Base-by-base conservation (phyloP, 2,888 invertebrate species). In the Dioctria rufipes region DNA sequence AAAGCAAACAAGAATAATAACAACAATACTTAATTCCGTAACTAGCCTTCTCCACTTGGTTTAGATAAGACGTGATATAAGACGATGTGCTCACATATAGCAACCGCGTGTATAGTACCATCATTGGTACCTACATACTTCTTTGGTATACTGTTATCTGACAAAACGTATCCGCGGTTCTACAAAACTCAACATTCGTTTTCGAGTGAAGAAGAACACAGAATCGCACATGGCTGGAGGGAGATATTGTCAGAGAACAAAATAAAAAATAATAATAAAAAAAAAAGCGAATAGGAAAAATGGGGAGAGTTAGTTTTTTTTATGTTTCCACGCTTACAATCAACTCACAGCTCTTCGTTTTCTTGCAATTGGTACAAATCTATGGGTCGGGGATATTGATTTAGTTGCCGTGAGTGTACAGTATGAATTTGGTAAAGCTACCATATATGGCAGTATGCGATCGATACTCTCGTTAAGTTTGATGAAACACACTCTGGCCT, bases 21-120 rank as follows among this genome's bases (percentile, higher is more conserved):
- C 63, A 77, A 77, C 77, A 77, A 77, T 77, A 77, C 77, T 77
- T 77, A 77, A 77, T 77, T 77, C 77, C 43, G 77, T 77, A 77
- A 63, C 77, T 77, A 63, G 63, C 77, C 77, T 63, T 61, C 63
- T 61, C 63, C 49, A 25, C 63, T 40, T 46, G 39, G 40, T 46
- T 25, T 25, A 63, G 77, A 77, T 77, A 77, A 77, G 63, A 61
- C 37, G 77, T 77, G 77, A 77, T 77, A 61, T 77, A 77, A 40
- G 46, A 49, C 63, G 13, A 63, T 11, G 49, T 42, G 61, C 61
- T 61, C 43, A 60, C 61, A 75, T 75, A 75, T 75, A 63, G 46
- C 63, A 61, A 49, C 77, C 63, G 46, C 43, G 46, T 73, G 73
- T 58, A 54, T 39, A 37, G 54, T 37, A 37, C 58, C n/a, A 5